Conservation (phyloP, 2,888 invertebrate genomes). For the Apamea sordens region DNA sequence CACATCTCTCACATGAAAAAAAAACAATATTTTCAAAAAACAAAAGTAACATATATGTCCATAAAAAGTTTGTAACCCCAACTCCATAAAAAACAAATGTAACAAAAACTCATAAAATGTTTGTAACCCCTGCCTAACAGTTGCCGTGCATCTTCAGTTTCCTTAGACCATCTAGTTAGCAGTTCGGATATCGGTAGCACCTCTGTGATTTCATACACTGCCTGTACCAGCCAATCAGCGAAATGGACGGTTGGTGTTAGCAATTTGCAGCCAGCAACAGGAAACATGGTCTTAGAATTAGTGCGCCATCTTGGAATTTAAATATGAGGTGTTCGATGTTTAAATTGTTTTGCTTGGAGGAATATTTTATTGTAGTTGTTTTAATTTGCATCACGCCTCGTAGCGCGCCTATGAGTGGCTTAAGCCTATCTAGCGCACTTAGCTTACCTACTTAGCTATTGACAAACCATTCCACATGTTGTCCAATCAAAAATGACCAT, state of each 20-base stretch:
- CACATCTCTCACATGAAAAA: too few relatives aligned
- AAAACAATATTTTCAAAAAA: too few relatives aligned
- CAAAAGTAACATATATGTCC: neutral
- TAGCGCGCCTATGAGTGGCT: too few relatives aligned
- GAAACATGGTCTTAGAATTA: slow-evolving; percentile 37
- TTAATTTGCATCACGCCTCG: neutral
- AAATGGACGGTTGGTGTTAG: slow-evolving; percentile 40
- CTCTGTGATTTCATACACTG: slow-evolving; percentile 43
- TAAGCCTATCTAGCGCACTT: too few relatives aligned
- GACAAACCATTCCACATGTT: too few relatives aligned
- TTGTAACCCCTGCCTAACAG: slow-evolving; percentile 7
- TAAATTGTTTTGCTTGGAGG: slow-evolving; percentile 13
- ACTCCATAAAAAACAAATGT: too few relatives aligned
- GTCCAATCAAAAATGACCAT: too few relatives aligned
- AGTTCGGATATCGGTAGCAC: neutral
- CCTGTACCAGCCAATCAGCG: slow-evolving; percentile 41
- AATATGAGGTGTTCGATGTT: slow-evolving; percentile 29
- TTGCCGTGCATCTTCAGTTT: slow-evolving; percentile 19
- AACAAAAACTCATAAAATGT: slow-evolving; percentile 15
- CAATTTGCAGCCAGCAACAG: slow-evolving; percentile 50
- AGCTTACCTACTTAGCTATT: too few relatives aligned
- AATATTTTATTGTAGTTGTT: neutral
- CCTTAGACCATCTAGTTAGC: slow-evolving; percentile 26
- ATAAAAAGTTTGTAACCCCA: slow-evolving; percentile 12
- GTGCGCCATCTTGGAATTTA: slow-evolving; percentile 40